phyloP scores from a whole-genome alignment of 1,140 invertebrate species.

The Drosophila bifasciata region DNA sequence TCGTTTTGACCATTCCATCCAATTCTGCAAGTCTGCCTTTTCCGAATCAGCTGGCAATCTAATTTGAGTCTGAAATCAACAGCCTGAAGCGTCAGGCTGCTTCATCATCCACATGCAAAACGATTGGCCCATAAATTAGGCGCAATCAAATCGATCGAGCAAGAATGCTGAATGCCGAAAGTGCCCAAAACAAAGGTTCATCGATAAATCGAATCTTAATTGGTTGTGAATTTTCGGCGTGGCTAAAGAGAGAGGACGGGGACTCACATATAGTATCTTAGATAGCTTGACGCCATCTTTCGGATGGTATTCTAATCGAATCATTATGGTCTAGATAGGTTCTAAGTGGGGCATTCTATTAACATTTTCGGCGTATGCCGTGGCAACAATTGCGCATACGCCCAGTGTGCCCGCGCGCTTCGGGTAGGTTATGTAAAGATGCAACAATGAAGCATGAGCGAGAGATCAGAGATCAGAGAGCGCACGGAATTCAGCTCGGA shows the following conservation, averaged over 20 bases:
- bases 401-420: slow-evolving; percentile 1
- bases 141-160: slow-evolving; percentile 36
- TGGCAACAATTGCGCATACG: no score
- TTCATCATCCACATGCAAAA: slow-evolving; percentile 9
- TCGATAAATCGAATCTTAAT: slow-evolving; percentile 50
- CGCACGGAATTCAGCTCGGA: slow-evolving; percentile 38
- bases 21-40: no score
- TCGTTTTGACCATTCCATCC: no score
- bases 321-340: slow-evolving; percentile 32
- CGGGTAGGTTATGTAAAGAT: slow-evolving; percentile 35
- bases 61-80: not conserved
- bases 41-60: no score
- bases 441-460: slow-evolving; percentile 3
- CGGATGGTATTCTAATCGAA: slow-evolving; percentile 34
- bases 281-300: slow-evolving; percentile 48
- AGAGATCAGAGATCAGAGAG: slow-evolving; percentile 8
- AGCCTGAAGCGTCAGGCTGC: no score
- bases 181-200: slow-evolving; percentile 28
- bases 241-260: not conserved
- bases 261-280: not conserved
- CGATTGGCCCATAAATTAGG: slow-evolving; percentile 31
- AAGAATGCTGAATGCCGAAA: slow-evolving; percentile 29
- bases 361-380: not conserved
- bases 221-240: slow-evolving; percentile 31
- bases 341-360: not conserved